These are phyloP conservation scores for Bedellia somnulentella DNA, from an alignment of 2,888 invertebrate species.

Conservation along the genomic window DNA sequence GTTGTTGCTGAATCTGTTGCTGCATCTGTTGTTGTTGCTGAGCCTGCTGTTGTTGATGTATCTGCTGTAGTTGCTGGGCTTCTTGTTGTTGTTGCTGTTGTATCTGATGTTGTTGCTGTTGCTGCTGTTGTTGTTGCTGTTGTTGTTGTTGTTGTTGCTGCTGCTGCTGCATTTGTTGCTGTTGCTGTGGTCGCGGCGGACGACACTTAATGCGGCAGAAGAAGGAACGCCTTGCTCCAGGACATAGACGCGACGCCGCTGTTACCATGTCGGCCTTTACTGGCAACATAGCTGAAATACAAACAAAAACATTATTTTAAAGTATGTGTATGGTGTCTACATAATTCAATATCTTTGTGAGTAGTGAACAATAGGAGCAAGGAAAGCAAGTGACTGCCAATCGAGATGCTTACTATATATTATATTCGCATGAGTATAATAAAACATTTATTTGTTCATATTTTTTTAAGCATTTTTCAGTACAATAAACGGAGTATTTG, in stretches of 20 bases:
- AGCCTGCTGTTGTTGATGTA: slow-evolving; percentile 11
- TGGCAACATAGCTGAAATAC: slow-evolving; percentile 79
- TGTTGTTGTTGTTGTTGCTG: too few species aligned
- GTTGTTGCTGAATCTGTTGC: slow-evolving; percentile 11
- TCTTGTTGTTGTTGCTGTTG: slow-evolving; percentile 12
- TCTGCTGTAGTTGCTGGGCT: too few species aligned
- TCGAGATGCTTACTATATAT: too few species aligned
- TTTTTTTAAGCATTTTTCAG: too few species aligned
- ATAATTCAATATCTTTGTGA: neutral
- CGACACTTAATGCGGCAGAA: slow-evolving; percentile 94
- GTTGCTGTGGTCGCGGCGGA: too few species aligned
- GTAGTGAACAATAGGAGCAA: too few species aligned
- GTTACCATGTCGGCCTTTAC: slow-evolving; percentile 83
- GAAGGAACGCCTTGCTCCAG: slow-evolving; percentile 89
- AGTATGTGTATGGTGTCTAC: neutral
- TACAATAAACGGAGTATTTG: too few species aligned
- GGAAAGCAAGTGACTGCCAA: too few species aligned
- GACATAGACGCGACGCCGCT: slow-evolving; percentile 75
- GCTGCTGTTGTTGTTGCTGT: slow-evolving; percentile 10
- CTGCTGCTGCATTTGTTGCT: slow-evolving; percentile 10
- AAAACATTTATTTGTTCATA: too few species aligned
- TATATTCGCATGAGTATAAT: too few species aligned
- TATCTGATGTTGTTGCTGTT: too few species aligned
- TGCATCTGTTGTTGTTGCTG: too few species aligned
- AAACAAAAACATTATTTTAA: neutral